Percentiles rank a stretch among this genome's conserved stretches.
Conservation (phyloP, 2,797 vertebrate species). For the Thalassophryne amazonica region DNA sequence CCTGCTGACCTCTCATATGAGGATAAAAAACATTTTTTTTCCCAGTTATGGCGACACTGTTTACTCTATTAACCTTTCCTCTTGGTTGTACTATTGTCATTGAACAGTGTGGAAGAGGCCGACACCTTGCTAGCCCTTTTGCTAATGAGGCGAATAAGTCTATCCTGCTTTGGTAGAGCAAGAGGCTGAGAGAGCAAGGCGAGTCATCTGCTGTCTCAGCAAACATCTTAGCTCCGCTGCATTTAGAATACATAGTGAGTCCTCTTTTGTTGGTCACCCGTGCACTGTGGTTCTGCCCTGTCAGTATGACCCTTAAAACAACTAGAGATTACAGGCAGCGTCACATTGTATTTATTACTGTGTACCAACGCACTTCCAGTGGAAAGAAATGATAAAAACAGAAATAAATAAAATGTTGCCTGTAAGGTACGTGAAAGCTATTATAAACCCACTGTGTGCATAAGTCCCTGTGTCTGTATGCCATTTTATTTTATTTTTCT, state of each 20-base stretch:
- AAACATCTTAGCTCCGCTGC: conserved; percentile 60
- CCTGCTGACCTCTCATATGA: conserved; percentile 20
- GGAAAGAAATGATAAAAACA: conserved; percentile 27
- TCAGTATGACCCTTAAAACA: conserved; percentile 24
- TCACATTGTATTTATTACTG: conserved; percentile 20
- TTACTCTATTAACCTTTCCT: conserved; percentile 78
- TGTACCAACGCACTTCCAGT: conserved; percentile 22
- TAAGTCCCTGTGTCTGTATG: background rate
- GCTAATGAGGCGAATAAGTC: conserved; percentile 82
- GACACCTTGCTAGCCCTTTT: conserved; percentile 64
- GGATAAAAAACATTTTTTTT: conserved; percentile 52
- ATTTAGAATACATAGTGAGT: conserved; percentile 53
- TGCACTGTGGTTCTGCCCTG: conserved; percentile 14
- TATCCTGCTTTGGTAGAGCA: conserved; percentile 64
- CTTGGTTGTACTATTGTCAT: conserved; percentile 75
- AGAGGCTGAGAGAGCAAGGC: conserved; percentile 54
- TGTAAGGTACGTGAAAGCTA: background rate
- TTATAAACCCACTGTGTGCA: background rate
- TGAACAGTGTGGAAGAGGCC: conserved; percentile 72
- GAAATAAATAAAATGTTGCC: conserved; percentile 18
- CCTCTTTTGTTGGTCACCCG: conserved; percentile 19
- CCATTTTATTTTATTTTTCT: too few relatives aligned
- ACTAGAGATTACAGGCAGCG: conserved; percentile 44
- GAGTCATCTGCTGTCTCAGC: conserved; percentile 77
- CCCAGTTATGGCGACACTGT: conserved; percentile 62